Evolutionary conservation across 1,140 invertebrate species (phyloP).

Genomic region (Tetraneura akinire): DNA sequence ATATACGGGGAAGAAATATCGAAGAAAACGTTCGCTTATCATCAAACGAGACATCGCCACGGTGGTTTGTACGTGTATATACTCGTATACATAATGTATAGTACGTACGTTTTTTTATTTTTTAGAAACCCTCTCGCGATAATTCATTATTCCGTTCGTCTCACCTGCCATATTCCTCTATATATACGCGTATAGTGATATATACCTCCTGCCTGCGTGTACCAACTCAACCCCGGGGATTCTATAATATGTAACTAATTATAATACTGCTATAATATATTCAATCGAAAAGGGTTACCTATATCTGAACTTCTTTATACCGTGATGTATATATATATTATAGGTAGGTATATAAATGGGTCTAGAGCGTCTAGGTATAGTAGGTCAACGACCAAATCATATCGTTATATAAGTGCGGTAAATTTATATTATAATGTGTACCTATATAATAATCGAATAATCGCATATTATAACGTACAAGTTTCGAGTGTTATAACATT

Average conservation of each 20-base stretch:
- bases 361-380: too few species aligned
- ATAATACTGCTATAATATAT: not conserved
- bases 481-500: not conserved
- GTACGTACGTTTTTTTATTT: not conserved
- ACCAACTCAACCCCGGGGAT: constrained; percentile 5
- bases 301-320: not conserved
- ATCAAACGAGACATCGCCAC: not conserved
- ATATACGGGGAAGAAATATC: not conserved
- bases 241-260: constrained; percentile 32
- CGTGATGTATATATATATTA: not conserved
- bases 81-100: too few species aligned
- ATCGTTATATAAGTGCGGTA: not conserved
- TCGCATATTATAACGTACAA: not conserved
- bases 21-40: not conserved
- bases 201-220: not conserved
- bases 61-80: too few species aligned
- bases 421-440: not conserved
- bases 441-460: too few species aligned
- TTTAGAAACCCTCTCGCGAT: not conserved
- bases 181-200: not conserved
- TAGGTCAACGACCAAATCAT: constrained; percentile 17
- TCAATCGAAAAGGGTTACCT: not conserved
- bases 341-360: not conserved
- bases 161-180: not conserved
- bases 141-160: constrained; percentile 20